Conservation (phyloP, 2,888 invertebrate species). For the Terebella lapidaria region DNA sequence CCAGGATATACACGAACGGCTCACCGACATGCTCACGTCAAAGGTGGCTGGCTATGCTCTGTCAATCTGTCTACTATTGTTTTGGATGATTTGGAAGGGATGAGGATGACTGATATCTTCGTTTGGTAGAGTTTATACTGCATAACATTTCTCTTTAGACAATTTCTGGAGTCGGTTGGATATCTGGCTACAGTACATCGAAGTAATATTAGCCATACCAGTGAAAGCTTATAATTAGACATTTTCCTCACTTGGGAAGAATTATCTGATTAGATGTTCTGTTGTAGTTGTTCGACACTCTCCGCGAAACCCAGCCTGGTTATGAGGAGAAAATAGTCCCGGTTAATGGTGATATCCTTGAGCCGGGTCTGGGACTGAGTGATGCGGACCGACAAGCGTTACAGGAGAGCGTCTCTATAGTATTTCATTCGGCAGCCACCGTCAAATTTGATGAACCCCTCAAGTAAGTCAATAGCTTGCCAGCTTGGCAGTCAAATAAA, state of each 20-base stretch:
- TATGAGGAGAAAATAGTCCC: conserved; percentile 62
- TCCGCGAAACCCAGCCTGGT: conserved; percentile 38
- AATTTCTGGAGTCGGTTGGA: not conserved
- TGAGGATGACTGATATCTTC: too few relatives aligned
- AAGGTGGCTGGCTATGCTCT: too few relatives aligned
- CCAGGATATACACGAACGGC: too few relatives aligned
- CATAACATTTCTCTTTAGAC: too few relatives aligned
- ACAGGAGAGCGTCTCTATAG: conserved; percentile 69
- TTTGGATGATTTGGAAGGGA: too few relatives aligned
- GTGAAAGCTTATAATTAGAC: too few relatives aligned
- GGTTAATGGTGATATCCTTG: conserved; percentile 60
- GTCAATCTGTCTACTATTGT: too few relatives aligned
- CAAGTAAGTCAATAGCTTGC: conserved; percentile 55
- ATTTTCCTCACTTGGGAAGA: too few relatives aligned
- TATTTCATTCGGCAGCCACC: conserved; percentile 91
- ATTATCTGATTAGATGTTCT: too few relatives aligned
- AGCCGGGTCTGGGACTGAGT: conserved; percentile 50
- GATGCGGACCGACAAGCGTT: conserved; percentile 61
- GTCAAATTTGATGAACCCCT: conserved; percentile 78
- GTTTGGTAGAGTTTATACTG: too few relatives aligned
- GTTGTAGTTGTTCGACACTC: conserved; percentile 49
- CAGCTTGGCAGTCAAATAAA: conserved; percentile 74
- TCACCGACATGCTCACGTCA: too few relatives aligned
- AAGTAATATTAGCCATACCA: not conserved
- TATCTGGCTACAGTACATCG: not conserved